phyloP scores from a whole-genome alignment of 2,113 vertebrate species.

The Melanostigma gelatinosum region DNA sequence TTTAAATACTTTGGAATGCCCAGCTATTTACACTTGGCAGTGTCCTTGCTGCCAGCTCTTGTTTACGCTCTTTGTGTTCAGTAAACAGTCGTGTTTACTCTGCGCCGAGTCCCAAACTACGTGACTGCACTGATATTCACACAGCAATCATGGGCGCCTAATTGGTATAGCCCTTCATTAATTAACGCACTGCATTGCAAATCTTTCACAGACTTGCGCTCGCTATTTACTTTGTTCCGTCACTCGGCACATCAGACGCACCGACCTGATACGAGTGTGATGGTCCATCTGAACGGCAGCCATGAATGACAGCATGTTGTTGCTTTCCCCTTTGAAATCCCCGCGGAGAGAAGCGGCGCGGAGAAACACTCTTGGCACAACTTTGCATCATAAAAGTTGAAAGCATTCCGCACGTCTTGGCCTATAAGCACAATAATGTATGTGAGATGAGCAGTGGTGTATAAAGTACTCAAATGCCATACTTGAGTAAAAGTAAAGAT shows the following conservation, averaged over 20 bases:
- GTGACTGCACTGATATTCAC: constrained; percentile 77
- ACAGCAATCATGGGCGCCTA: constrained; percentile 75
- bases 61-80: constrained; percentile 75
- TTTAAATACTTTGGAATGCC: constrained; percentile 39
- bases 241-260: constrained; percentile 70
- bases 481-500: no score
- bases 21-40: constrained; percentile 58
- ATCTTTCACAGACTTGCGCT: constrained; percentile 71
- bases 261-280: constrained; percentile 70
- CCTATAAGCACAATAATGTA: constrained; percentile 66
- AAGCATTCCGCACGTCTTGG: constrained; percentile 76
- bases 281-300: constrained; percentile 65
- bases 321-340: constrained; percentile 70
- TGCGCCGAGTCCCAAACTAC: constrained; percentile 65
- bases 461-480: no score
- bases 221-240: constrained; percentile 72
- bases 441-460: constrained; percentile 60
- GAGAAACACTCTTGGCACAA: constrained; percentile 70
- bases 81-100: constrained; percentile 87
- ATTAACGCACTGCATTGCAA: constrained; percentile 75
- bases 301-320: constrained; percentile 75
- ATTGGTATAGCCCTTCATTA: constrained; percentile 79
- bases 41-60: constrained; percentile 59
- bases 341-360: constrained; percentile 39
- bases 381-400: constrained; percentile 76